Evolutionary conservation across 1,140 invertebrate genomes (phyloP).

Genomic region (Anastrepha obliqua): DNA sequence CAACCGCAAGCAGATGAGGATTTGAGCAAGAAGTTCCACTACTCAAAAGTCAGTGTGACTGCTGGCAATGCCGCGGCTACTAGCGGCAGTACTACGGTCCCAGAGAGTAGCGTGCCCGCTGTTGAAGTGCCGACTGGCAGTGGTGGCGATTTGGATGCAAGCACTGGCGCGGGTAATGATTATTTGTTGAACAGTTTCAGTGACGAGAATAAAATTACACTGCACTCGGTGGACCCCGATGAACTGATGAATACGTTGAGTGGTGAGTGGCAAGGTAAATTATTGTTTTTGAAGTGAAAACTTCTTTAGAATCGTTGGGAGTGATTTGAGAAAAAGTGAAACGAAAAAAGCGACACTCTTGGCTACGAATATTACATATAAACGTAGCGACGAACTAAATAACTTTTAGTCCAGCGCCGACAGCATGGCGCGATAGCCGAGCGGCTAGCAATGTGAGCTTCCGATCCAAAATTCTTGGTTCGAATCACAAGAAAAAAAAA

Average conservation of each 20-base stretch:
- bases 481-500: too few species aligned
- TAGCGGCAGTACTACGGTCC: neutral
- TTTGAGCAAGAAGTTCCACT: slow-evolving; percentile 63
- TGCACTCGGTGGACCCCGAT: slow-evolving; percentile 68
- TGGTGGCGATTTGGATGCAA: slow-evolving; percentile 58
- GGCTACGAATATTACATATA: too few species aligned
- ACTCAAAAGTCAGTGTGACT: slow-evolving; percentile 63
- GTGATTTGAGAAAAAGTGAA: too few species aligned
- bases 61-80: neutral
- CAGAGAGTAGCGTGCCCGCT: slow-evolving; percentile 38
- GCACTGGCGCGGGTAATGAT: slow-evolving; percentile 62
- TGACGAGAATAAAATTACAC: slow-evolving; percentile 68
- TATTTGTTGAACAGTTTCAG: slow-evolving; percentile 64
- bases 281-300: too few species aligned
- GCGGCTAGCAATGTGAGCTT: too few species aligned
- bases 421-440: too few species aligned
- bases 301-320: too few species aligned
- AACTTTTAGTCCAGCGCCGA: too few species aligned
- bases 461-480: too few species aligned
- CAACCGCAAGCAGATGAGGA: slow-evolving; percentile 60
- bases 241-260: slow-evolving; percentile 67
- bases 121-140: slow-evolving; percentile 54
- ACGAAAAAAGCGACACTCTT: too few species aligned
- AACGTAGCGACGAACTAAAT: too few species aligned
- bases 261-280: slow-evolving; percentile 59